A percentile compares a stretch with the other conserved stretches of the same genome.
These are phyloP conservation scores for Melanocharis versteri DNA, from an alignment of 2,113 vertebrate species.

Conservation along the genomic window DNA sequence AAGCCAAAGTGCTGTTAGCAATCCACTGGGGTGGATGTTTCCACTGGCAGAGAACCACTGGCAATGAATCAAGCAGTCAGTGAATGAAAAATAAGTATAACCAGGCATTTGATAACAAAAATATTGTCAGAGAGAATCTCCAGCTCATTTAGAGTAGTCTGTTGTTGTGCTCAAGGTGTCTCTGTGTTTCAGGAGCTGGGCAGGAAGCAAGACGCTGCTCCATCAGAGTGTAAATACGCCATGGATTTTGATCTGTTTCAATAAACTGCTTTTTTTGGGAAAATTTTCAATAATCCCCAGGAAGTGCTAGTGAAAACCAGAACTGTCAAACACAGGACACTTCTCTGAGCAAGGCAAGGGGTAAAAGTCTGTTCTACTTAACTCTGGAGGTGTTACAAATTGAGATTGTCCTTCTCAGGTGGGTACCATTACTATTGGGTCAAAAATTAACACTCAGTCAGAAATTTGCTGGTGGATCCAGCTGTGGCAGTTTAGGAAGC, in stretches of 20 bases:
- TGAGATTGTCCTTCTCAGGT: background rate
- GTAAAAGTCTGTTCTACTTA: background rate
- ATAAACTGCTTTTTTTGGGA: background rate
- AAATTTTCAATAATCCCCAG: background rate
- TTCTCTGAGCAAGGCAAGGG: background rate
- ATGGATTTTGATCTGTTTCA: background rate
- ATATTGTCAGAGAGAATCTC: constrained; percentile 11
- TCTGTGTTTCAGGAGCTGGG: background rate
- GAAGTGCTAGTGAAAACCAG: background rate
- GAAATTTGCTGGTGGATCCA: background rate
- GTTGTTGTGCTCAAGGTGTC: background rate
- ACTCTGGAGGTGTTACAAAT: background rate
- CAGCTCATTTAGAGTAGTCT: background rate
- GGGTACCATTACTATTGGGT: background rate
- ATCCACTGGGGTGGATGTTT: background rate
- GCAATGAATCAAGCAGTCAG: constrained; percentile 14
- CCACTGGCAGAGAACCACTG: background rate
- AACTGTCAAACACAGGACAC: background rate
- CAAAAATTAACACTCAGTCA: background rate
- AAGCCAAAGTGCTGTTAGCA: background rate
- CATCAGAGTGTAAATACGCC: background rate
- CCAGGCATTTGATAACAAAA: constrained; percentile 24
- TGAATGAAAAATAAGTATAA: constrained; percentile 11
- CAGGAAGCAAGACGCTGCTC: background rate
- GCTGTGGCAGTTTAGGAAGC: background rate